Evolutionary conservation across 30 jellyfish, hydroid and myxozoan species (phyloP), one percentile per base, ranked within the genome.

Genomic region (Aurelia sp.): DNA sequence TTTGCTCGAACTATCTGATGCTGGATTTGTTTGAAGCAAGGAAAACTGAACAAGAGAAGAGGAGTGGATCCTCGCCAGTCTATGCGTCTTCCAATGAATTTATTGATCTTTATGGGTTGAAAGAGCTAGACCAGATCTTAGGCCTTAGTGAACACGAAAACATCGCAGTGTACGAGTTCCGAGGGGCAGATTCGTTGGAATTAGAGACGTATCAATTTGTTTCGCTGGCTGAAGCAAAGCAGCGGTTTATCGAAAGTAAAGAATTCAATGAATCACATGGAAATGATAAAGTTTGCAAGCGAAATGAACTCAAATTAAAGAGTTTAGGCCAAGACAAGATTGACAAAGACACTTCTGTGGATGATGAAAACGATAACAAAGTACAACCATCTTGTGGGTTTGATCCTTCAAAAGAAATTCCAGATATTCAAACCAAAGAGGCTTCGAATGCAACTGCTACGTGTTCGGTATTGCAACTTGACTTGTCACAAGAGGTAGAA

Each of bases 11-110:
- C 27, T 84, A 72, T 62, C 31, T 61, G 13, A 33, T 84, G 82
- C 61, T 22, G 58, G 84, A 66, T 63, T 47, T 84, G 21, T 72
- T 84, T 24, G 82, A 84, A 63, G 93, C 88, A 21, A 72, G 93
- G 31, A 74, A 72, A 33, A 5, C 53, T 0, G 17, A n/a, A 2
- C 6, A 0, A 31, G 11, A 2, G 66, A 9, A 11, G 12, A 30
- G 13, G 0, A 5, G 0, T 59, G 69, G 31, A 73, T 18, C 55
- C 22, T 18, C 55, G 3, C 8, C 78, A 3, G 35, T 16, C 20
- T 27, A 0, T 4, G 12, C 13, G 24, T 67, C 55, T n/a, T 31
- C 5, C 50, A 31, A 67, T 16, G 2, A 16, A 0, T n/a, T 2
- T 59, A 30, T 35, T 27, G 55, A 67, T 67, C 20, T 30, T 5